These are phyloP conservation scores for Bombus sibiricus DNA, from an alignment of 1,140 invertebrate species.

Conservation along the genomic window DNA sequence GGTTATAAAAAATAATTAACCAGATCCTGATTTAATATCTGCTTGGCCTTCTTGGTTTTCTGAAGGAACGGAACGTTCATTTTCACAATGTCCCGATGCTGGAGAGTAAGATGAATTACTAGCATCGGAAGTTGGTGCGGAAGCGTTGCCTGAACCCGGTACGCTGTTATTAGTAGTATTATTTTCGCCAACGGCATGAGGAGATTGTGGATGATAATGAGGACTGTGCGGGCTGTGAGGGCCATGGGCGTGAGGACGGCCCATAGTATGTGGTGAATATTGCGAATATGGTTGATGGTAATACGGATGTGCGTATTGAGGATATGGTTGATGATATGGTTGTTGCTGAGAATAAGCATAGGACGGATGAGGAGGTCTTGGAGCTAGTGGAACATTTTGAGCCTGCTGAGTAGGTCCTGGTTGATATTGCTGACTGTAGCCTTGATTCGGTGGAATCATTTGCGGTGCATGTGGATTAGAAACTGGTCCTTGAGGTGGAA, in stretches of 20 bases:
- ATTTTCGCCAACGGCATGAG: slow-evolving; percentile 74
- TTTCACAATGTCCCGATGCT: slow-evolving; percentile 72
- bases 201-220: slow-evolving; percentile 79
- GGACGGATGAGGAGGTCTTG: slow-evolving; percentile 85
- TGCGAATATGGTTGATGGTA: slow-evolving; percentile 85
- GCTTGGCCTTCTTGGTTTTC: slow-evolving; percentile 76
- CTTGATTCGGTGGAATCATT: slow-evolving; percentile 83
- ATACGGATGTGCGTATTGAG: slow-evolving; percentile 85
- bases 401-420: slow-evolving; percentile 78
- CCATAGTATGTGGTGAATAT: slow-evolving; percentile 83
- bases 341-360: slow-evolving; percentile 86
- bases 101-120: slow-evolving; percentile 74
- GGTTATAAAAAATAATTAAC: slow-evolving; percentile 65
- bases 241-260: slow-evolving; percentile 82
- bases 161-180: slow-evolving; percentile 61
- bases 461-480: slow-evolving; percentile 73
- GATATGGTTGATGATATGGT: slow-evolving; percentile 85
- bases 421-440: slow-evolving; percentile 78
- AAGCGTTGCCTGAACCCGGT: slow-evolving; percentile 53
- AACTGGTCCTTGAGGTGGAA: slow-evolving; percentile 73
- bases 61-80: slow-evolving; percentile 71
- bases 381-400: slow-evolving; percentile 82
- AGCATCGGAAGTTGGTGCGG: slow-evolving; percentile 65
- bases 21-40: slow-evolving; percentile 75
- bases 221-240: slow-evolving; percentile 77